A percentile compares a stretch with the other conserved stretches of the same genome.
Conservation (phyloP, 1,140 invertebrate genomes). For the Drosophila virilis region DNA sequence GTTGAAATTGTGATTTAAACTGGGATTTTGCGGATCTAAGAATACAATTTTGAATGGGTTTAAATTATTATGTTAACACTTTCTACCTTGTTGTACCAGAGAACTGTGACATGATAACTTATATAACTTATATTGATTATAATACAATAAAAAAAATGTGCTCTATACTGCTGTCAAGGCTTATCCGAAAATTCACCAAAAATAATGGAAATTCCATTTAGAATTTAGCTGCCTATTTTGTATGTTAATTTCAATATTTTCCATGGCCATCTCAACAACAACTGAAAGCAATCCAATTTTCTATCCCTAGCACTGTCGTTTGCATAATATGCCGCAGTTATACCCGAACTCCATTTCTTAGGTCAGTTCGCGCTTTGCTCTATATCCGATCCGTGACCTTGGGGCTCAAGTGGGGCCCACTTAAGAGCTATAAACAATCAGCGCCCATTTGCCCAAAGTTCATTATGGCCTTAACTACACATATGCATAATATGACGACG, state of each 20-base stretch:
- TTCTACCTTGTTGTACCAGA: background rate
- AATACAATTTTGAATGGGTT: constrained; percentile 6
- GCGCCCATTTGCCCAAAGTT: constrained; percentile 61
- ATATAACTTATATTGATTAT: no score
- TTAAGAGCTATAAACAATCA: constrained; percentile 72
- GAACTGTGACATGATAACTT: background rate
- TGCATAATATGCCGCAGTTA: constrained; percentile 22
- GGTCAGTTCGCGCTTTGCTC: constrained; percentile 2
- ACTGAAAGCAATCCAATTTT: constrained; percentile 15
- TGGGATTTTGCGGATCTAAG: background rate
- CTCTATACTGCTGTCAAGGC: no score
- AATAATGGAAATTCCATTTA: background rate
- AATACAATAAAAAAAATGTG: no score
- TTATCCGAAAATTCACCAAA: no score
- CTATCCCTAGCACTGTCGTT: constrained; percentile 7
- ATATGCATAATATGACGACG: constrained; percentile 58
- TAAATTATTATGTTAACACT: constrained; percentile 1
- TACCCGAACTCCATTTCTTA: background rate
- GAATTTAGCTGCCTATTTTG: background rate
- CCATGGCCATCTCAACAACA: background rate
- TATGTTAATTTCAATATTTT: constrained; percentile 6
- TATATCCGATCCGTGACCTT: constrained; percentile 22
- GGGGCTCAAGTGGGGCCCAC: constrained; percentile 31
- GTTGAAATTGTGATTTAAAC: constrained; percentile 10
- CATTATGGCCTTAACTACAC: constrained; percentile 55